Evolutionary conservation across 2,888 invertebrate species (phyloP), one percentile per base, ranked within the genome.

Genomic region (Lithophane ornitopus): DNA sequence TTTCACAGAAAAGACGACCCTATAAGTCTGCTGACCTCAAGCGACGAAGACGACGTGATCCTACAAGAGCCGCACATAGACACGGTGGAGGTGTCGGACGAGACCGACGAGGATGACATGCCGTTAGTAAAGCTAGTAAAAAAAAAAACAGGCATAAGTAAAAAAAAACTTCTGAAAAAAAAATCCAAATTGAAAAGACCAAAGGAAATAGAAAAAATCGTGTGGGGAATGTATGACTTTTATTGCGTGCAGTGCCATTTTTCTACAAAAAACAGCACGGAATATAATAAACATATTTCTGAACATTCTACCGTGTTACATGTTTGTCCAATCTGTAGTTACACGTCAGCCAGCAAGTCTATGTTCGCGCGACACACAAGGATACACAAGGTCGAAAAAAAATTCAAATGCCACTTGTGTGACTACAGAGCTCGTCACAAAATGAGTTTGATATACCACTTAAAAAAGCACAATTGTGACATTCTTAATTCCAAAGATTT

Each of bases 1-100:
- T 12, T 46, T 85, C 80, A 2, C 91, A 94, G 94, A 65, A 90
- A 87, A 72, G 87, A 89, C 1, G 94, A 94, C 22, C 93, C 96
- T 0, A 95, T 96, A 26, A 95, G 95, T 58, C 88, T 96, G 0
- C 82, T 96, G 1, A 96, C 96, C 0, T 96, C 96, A 0, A 94
- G 94, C 81, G 96, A 96, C 67, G 96, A 96, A 4, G 94, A 94
- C 49, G 96, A 96, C 71, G 96, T 96, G 0, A 95, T 96, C 0
- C 75, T 96, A 0, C 88, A 96, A 19, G 96, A 96, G 3, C 96
- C 96, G 0, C 88, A 94, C 71, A 94, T 96, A 3, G 96, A 96
- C 84, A 93, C 93, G 0, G 94, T 96, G 0, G 95, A 94, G 9
- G 95, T 96, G 0, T 89, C 95, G 0, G 94, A 94, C 81, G 95